Percentiles rank a stretch among this genome's conserved stretches.
Conservation (phyloP, 2,113 vertebrate species). For the Pungitius pungitius region DNA sequence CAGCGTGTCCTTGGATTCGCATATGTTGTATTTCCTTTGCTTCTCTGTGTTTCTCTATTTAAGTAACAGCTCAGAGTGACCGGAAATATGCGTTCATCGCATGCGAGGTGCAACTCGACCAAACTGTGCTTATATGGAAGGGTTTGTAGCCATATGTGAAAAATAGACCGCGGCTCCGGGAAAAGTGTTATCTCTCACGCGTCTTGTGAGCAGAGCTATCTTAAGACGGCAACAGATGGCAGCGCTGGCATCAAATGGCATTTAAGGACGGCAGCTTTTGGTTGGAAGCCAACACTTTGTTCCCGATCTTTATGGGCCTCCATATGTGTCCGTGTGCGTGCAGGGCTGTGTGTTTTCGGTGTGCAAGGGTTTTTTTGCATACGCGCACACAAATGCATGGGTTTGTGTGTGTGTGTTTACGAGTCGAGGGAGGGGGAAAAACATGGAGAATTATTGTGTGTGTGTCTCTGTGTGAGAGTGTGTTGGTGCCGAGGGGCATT, state of each 20-base stretch:
- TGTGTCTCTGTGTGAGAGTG: neutral
- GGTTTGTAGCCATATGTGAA: slow-evolving; percentile 45
- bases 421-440: slow-evolving; percentile 59
- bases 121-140: slow-evolving; percentile 24
- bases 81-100: neutral
- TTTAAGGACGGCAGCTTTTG: slow-evolving; percentile 56
- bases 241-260: slow-evolving; percentile 85
- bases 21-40: neutral
- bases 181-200: slow-evolving; percentile 34
- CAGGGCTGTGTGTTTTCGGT: slow-evolving; percentile 81
- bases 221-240: slow-evolving; percentile 88
- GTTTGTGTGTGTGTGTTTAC: neutral
- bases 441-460: slow-evolving; percentile 20
- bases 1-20: neutral
- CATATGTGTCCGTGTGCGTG: slow-evolving; percentile 40
- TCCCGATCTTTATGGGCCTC: slow-evolving; percentile 53
- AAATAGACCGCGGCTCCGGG: slow-evolving; percentile 27
- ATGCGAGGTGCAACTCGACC: slow-evolving; percentile 4
- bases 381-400: slow-evolving; percentile 70
- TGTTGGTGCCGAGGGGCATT: neutral
- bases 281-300: slow-evolving; percentile 43
- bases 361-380: slow-evolving; percentile 79
- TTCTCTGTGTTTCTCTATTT: neutral
- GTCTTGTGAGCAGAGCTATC: slow-evolving; percentile 54
- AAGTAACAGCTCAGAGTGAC: slow-evolving; percentile 9